Percentiles rank a stretch among this genome's conserved stretches.
These are phyloP conservation scores for Heterodera schachtii DNA, from an alignment of 1,140 invertebrate genomes.

Conservation along the genomic window DNA sequence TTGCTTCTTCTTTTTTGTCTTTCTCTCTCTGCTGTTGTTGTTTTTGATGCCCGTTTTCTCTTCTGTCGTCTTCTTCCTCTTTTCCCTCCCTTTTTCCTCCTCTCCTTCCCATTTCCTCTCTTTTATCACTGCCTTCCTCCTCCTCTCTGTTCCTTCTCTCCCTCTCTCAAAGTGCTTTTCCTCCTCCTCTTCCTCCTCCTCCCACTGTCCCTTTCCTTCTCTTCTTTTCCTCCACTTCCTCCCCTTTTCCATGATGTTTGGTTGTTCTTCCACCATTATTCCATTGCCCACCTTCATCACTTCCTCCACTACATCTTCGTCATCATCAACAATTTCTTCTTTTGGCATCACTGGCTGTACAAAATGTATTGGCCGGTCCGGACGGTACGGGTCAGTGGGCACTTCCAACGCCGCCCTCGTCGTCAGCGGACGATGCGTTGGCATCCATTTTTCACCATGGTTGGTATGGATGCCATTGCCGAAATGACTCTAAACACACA, in stretches of 20 bases:
- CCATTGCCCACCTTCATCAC: neutral
- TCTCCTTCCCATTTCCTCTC: neutral
- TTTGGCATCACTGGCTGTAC: neutral
- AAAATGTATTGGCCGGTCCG: slow-evolving; percentile 9
- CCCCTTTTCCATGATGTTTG: too few relatives aligned
- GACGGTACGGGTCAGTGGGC: neutral
- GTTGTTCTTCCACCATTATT: neutral
- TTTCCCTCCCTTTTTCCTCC: neutral
- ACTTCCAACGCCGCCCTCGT: neutral
- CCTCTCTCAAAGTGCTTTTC: too few relatives aligned
- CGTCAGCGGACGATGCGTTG: neutral
- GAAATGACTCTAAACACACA: neutral
- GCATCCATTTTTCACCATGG: neutral
- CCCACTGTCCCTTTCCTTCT: neutral
- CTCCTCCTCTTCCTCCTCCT: neutral
- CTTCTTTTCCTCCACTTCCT: neutral
- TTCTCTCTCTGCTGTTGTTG: too few relatives aligned
- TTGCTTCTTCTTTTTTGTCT: neutral
- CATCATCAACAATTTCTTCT: neutral
- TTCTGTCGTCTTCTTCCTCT: neutral
- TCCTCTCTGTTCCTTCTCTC: neutral
- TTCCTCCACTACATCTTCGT: neutral
- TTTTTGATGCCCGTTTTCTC: neutral
- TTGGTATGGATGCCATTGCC: neutral
- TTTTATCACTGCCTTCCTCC: neutral